Conservation (phyloP, 2,113 vertebrate genomes). For the Platanista minor region DNA sequence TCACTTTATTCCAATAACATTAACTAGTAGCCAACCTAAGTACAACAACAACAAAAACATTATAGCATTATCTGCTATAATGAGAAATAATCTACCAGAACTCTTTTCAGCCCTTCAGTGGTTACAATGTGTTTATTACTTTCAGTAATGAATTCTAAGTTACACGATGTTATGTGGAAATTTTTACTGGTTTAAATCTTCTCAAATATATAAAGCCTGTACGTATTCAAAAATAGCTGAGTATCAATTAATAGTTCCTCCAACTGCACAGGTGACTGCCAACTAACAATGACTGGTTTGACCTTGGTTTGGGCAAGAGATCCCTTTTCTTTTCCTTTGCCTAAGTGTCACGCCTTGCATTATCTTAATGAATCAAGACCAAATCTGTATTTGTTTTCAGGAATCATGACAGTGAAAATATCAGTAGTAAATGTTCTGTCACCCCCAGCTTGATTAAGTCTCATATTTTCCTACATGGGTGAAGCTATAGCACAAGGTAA, state of each 20-base stretch:
- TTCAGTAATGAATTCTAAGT: not conserved
- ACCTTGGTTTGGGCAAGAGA: not conserved
- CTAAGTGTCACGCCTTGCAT: not conserved
- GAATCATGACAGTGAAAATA: not conserved
- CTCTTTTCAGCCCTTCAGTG: not conserved
- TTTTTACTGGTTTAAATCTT: not conserved
- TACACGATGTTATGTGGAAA: not conserved
- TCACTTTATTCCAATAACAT: not conserved
- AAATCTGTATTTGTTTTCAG: not conserved
- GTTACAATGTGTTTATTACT: not conserved
- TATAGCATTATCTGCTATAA: not conserved
- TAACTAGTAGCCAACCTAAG: slow-evolving; percentile 11
- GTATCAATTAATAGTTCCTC: not conserved
- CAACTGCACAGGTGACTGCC: not conserved
- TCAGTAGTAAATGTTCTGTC: not conserved
- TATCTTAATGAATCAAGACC: slow-evolving; percentile 2
- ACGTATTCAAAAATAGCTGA: not conserved
- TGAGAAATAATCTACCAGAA: not conserved
- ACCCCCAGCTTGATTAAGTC: not conserved
- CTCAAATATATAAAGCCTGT: not conserved
- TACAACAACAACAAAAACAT: not conserved
- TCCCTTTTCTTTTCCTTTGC: not conserved
- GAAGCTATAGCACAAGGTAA: not conserved
- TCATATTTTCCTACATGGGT: not conserved
- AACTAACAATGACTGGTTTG: not conserved